phyloP scores from a whole-genome alignment of 92 coral and sea anemone genomes.

The Chrysogorgia sp. region DNA sequence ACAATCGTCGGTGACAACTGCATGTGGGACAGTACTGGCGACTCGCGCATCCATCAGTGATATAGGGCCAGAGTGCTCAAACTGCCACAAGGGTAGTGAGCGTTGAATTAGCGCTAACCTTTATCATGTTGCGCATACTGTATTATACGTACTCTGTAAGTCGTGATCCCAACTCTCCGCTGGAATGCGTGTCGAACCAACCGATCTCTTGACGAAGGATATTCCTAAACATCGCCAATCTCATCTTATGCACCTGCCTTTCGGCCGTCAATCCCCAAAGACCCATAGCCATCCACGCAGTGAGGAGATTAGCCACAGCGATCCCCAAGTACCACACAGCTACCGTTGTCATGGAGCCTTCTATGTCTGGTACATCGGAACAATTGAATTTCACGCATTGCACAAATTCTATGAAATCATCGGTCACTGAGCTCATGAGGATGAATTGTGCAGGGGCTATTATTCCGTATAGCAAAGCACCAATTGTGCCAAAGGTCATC shows the following conservation, averaged over 20 bases:
- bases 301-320: slow-evolving; percentile 14
- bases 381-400: no score
- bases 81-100: no score
- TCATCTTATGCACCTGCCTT: slow-evolving; percentile 52
- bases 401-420: no score
- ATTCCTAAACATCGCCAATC: slow-evolving; percentile 42
- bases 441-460: slow-evolving; percentile 26
- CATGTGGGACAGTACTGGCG: no score
- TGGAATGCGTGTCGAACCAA: slow-evolving; percentile 20
- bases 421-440: neutral
- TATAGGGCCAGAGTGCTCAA: no score
- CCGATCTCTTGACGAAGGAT: slow-evolving; percentile 36
- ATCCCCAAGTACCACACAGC: neutral
- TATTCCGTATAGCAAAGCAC: neutral
- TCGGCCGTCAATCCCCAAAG: slow-evolving; percentile 35
- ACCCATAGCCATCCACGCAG: slow-evolving; percentile 13
- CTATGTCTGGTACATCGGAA: neutral
- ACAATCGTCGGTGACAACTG: no score
- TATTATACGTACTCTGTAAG: slow-evolving; percentile 44
- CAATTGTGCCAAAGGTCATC: neutral
- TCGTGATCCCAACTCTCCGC: slow-evolving; percentile 50
- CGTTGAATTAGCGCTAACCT: neutral
- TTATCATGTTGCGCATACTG: neutral
- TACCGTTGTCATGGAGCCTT: neutral
- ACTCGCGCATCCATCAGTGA: no score